Evolutionary conservation across 2,888 invertebrate genomes (phyloP), one percentile per base, ranked within the genome.

Genomic region (Herminia tarsipennalis): DNA sequence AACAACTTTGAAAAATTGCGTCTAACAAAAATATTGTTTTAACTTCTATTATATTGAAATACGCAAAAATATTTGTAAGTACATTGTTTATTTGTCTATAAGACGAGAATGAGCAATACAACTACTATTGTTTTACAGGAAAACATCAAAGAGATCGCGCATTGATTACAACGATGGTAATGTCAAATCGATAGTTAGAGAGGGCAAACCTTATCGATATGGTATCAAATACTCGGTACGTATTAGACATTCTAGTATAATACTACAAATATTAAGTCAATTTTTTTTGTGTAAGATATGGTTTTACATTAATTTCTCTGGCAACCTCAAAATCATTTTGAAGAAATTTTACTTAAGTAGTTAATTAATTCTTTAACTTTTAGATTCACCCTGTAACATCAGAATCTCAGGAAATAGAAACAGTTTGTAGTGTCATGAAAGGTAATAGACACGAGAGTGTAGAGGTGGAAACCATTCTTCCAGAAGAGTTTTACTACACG

Each of bases 161-260:
- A 50, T 78, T 5, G 83, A 84, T 34, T 76, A 72, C 58, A 84
- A 86, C 37, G 29, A 71, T 4, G 85, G 83, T 1, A 70, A 74
- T 18, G 78, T 78, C 0, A 81, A 78, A 43, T 47, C 47, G 0
- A 58, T 81, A 9, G 48, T 60, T 1, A n/a, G 29, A 1, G 0
- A 17, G 1, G 34, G 0, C 5, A 57, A 49, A n/a, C 1, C 52
- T 1, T 18, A 16, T 12, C 21, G 20, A 12, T 49, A 28, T 21
- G 70, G 74, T 14, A 24, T 62, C 1, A 53, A 47, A 44, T 79
- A 66, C 49, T 40, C 70, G 58, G 80, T 78, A 54, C 27, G 43
- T 38, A 37, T 9, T 13, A 1, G 0, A 22, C 9, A 1, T 5
- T 16, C 6, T 28, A 2, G 2, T 28, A n/a, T n/a, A n/a, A n/a